Evolutionary conservation across 64 coral and sea anemone species (phyloP).

Genomic region (Trachythela sp.): DNA sequence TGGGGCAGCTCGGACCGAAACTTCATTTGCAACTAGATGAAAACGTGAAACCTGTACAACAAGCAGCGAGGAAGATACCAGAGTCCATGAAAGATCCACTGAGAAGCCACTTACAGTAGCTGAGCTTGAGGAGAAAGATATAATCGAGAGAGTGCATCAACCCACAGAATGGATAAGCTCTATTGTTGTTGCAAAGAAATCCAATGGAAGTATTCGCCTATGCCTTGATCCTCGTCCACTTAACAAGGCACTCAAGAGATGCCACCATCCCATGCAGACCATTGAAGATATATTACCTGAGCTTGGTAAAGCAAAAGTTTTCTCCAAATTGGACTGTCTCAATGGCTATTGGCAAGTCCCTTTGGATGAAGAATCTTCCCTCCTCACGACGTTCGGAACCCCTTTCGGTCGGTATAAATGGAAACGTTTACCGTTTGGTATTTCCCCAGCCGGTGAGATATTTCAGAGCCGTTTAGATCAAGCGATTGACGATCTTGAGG

Average conservation of each 20-base stretch:
- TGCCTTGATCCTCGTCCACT: constrained; percentile 24
- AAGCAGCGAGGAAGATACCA: background rate
- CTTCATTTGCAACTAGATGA: constrained; percentile 40
- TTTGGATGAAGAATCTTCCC: too few relatives aligned
- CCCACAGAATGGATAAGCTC: constrained; percentile 22
- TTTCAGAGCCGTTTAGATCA: background rate
- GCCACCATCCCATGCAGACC: background rate
- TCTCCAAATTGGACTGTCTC: too few relatives aligned
- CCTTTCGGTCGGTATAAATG: too few relatives aligned
- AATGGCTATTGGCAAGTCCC: too few relatives aligned
- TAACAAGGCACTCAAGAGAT: background rate
- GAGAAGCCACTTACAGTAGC: background rate
- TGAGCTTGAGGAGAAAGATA: constrained; percentile 7
- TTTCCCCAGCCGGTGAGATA: too few relatives aligned
- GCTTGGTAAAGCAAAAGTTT: constrained; percentile 4
- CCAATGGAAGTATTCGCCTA: constrained; percentile 19
- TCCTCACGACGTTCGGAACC: too few relatives aligned
- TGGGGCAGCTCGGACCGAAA: constrained; percentile 29
- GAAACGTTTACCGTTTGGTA: too few relatives aligned
- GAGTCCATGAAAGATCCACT: background rate
- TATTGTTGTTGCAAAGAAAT: constrained; percentile 24
- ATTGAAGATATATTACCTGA: background rate
- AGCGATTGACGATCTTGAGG: background rate
- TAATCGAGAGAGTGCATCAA: constrained; percentile 20
- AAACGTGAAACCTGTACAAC: constrained; percentile 21